Percentiles rank a stretch among this genome's conserved stretches.
phyloP scores from a whole-genome alignment of 1,140 invertebrate genomes.

The Venustaconcha ellipsiformis region DNA sequence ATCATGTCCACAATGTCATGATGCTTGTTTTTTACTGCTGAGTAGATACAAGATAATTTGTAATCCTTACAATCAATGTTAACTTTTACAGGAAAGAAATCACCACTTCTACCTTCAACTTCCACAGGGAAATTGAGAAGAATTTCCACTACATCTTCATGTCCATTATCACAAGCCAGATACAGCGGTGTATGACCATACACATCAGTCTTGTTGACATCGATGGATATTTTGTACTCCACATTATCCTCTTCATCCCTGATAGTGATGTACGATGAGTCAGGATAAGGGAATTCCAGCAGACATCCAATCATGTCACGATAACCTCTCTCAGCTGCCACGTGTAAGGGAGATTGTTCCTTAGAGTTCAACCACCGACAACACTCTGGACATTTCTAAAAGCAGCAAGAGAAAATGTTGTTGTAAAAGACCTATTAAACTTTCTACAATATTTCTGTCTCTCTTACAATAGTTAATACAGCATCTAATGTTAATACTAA shows the following conservation, averaged over 20 bases:
- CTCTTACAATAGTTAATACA: too few relatives aligned
- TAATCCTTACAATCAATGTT: conserved; percentile 23
- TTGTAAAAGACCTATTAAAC: too few relatives aligned
- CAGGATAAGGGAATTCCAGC: conserved; percentile 86
- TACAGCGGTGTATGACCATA: conserved; percentile 57
- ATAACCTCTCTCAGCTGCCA: conserved; percentile 78
- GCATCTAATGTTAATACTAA: too few relatives aligned
- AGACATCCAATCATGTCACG: conserved; percentile 84
- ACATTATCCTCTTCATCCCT: conserved; percentile 35
- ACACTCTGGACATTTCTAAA: conserved; percentile 31
- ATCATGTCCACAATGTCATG: conserved; percentile 81
- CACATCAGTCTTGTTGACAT: conserved; percentile 53
- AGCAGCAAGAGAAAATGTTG: background rate
- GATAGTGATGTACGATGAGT: conserved; percentile 31
- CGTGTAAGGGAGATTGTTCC: conserved; percentile 92
- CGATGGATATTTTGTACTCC: conserved; percentile 34
- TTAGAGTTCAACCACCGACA: conserved; percentile 13
- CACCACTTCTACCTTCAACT: conserved; percentile 41
- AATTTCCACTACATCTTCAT: conserved; percentile 46
- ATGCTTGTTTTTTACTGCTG: conserved; percentile 79
- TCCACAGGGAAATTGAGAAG: conserved; percentile 80
- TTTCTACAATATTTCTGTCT: too few relatives aligned
- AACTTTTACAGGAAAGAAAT: conserved; percentile 29
- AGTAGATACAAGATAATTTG: conserved; percentile 30
- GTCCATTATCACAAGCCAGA: conserved; percentile 52